Evolutionary conservation across 2,113 vertebrate genomes (phyloP), one percentile per base, ranked within the genome.

Genomic region (Platycercus adscitus): DNA sequence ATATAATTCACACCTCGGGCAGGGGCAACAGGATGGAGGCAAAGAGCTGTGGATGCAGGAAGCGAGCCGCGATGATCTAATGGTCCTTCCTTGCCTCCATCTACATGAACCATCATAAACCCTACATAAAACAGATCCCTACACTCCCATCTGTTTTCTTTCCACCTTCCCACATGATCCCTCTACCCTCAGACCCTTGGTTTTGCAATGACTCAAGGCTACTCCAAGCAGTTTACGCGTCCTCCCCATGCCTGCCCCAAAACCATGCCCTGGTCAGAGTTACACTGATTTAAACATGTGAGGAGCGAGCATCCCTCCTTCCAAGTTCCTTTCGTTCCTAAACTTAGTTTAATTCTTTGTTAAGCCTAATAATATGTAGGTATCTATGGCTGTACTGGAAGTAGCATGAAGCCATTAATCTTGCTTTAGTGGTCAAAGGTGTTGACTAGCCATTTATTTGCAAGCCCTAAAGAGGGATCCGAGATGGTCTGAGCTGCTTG

Each of bases 111-210:
- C 25, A 21, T 6, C 70, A 37, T 33, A 79, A 72, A 82, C 65
- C 88, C 66, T 19, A 8, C 35, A 20, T 8, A 49, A 53, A 84
- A 10, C 37, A 35, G 41, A 84, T 12, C 41, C 75, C 24, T 14
- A 25, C 1, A 2, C 20, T 41, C 44, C 46, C 78, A 87, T n/a
- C 61, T 26, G 1, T 39, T 85, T 63, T 53, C 78, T 71, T 16
- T 37, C n/a, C 52, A 58, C 23, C 33, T 55, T 69, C 73, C n/a
- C 13, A 0, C 1, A 1, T 0, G 1, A 46, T 4, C 47, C 26
- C 35, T 33, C 77, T 41, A 28, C 47, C 29, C 39, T 73, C 0
- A 3, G 50, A 41, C 12, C 41, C 41, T 7, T 7, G 19, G 35
- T 61, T 81, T 73, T 63, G 25, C 26, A 17, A 12, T 6, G 0